Base-by-base conservation (phyloP, 2,888 invertebrate species). In the Thyatira batis region DNA sequence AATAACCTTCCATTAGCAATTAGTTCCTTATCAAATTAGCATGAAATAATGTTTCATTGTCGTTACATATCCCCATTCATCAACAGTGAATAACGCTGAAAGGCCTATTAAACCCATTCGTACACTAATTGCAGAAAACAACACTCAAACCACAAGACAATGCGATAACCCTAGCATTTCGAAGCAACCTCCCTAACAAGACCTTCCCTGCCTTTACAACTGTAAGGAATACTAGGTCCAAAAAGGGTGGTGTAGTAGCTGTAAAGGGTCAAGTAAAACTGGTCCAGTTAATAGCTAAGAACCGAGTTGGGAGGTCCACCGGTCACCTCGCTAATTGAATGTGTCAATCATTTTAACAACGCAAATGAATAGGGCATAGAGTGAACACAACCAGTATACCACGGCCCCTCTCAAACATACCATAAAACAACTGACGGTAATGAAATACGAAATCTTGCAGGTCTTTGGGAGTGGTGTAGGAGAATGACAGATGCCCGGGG, bases 321-420 rank as follows among this genome's bases (percentile, higher is more conserved):
- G 92, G 93, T 93, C 93, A 93, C 92, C 91, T 89, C 84, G 87
- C 94, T 95, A 95, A 95, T 95, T 95, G 95, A 95, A 95, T 93
- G 93, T 95, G 95, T 94, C 95, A 95, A 95, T 95, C 95, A 95
- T 93, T 92, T 93, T 95, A 95, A 95, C 94, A 94, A 94, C 93
- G 92, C 90, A 93, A 93, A 93, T 91, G 88, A 92, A 91, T 89
- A 86, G 88, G 82, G 86, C 83, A 84, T 82, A 84, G 81, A 80
- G 76, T 65, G 72, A 76, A 73, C 67, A 57, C 73, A 72, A 61
- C 88, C 85, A 85, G 64, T 64, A 60, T 75, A 79, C 55, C 44
- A 48, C 68, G 86, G 79, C 54, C 84, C 73, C 64, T 73, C 60
- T 49, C 51, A 54, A 61, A 55, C 58, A 17, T 8, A 39, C 8